A percentile compares a stretch with the other conserved stretches of the same genome.
phyloP scores from a whole-genome alignment of 2,888 invertebrate species.

The Tetragnatha montana region DNA sequence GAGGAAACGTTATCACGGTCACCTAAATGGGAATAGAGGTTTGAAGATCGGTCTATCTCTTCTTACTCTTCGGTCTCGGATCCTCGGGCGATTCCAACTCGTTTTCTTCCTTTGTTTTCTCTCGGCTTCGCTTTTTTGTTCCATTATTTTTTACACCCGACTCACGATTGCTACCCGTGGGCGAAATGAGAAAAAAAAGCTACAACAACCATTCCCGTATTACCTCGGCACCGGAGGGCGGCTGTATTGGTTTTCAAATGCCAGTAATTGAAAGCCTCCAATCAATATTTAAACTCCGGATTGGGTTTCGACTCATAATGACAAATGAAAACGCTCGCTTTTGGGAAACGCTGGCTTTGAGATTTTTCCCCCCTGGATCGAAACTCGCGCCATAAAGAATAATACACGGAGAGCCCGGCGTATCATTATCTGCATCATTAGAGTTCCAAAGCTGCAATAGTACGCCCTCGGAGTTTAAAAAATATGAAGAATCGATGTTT shows the following conservation, averaged over 20 bases:
- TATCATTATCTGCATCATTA: constrained; percentile 38
- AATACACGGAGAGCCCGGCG: neutral
- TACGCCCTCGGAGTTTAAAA: neutral
- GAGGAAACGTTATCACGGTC: too few species aligned
- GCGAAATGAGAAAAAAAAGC: constrained; percentile 26
- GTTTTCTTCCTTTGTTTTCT: constrained; percentile 51
- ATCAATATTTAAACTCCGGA: constrained; percentile 57
- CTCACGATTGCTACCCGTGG: constrained; percentile 43
- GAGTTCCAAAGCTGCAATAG: neutral
- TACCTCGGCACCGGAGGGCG: constrained; percentile 7
- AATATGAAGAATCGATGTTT: constrained; percentile 18
- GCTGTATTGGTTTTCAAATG: constrained; percentile 52
- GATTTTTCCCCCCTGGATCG: neutral
- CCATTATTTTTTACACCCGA: constrained; percentile 37
- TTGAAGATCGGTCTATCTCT: too few species aligned
- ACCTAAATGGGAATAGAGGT: too few species aligned
- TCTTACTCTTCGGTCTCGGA: neutral
- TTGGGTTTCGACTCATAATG: constrained; percentile 40
- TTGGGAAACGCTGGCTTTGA: neutral
- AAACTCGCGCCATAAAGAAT: neutral
- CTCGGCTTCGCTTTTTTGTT: neutral
- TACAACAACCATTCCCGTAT: constrained; percentile 2
- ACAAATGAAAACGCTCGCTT: constrained; percentile 31
- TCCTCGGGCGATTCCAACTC: constrained; percentile 52
- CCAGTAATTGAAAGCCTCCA: constrained; percentile 50